phyloP scores from a whole-genome alignment of 2,113 vertebrate species.

The Choloepus hoffmanni region DNA sequence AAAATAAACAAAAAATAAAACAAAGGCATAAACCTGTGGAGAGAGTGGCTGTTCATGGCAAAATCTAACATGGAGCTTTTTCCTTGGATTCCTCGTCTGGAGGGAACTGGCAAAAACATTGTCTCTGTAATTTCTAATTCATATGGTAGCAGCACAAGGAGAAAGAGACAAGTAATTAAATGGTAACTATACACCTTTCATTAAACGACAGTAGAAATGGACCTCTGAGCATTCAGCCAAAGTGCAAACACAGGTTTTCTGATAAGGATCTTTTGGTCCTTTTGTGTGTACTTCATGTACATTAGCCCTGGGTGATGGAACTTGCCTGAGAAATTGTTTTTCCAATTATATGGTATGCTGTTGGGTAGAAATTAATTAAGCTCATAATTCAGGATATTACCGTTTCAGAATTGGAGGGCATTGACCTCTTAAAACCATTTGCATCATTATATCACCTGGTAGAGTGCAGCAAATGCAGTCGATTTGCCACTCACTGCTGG shows the following conservation, averaged over 20 bases:
- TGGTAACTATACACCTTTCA: background rate
- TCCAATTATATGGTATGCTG: constrained; percentile 58
- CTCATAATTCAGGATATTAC: constrained; percentile 55
- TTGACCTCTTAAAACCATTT: constrained; percentile 56
- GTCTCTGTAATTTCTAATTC: background rate
- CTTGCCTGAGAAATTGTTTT: constrained; percentile 54
- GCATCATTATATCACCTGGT: background rate
- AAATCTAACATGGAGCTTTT: constrained; percentile 30
- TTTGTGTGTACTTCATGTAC: background rate
- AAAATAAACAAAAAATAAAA: background rate
- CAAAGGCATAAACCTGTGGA: background rate
- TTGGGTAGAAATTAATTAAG: constrained; percentile 64
- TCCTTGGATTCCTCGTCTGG: background rate
- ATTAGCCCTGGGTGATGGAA: constrained; percentile 9
- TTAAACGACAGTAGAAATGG: constrained; percentile 7
- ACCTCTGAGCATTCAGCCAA: constrained; percentile 2
- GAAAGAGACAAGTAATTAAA: background rate
- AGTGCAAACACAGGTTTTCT: constrained; percentile 3
- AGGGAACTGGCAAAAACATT: background rate
- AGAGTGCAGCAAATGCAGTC: background rate
- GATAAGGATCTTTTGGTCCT: constrained; percentile 21
- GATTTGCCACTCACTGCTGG: background rate
- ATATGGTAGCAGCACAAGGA: background rate
- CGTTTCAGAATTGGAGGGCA: constrained; percentile 59
- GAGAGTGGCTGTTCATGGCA: background rate